Base-by-base conservation (phyloP, 1,140 invertebrate species). In the Sipha flava region DNA sequence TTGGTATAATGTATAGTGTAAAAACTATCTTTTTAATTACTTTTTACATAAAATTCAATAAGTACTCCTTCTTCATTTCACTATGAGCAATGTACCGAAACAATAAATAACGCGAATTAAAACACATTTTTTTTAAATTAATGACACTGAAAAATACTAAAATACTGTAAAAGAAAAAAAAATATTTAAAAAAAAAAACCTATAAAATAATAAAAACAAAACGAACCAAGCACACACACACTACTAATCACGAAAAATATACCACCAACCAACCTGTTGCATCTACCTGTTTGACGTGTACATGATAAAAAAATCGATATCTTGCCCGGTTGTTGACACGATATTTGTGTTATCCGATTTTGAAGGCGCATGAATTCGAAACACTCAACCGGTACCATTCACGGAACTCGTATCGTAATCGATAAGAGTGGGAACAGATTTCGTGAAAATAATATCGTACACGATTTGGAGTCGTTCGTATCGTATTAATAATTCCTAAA, bases 241-340 rank as follows among this genome's bases (percentile, higher is more conserved):
- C 14, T 12, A 45, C 21, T 47, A 70, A 70, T 66, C 62, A 66
- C 64, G 64, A 43, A 10, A 45, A 70, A 29, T 45, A 47, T 26
- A 45, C 40, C 21, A 23, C 21, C 64, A 40, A 29, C 52, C 14
- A 31, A 77, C 73, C 16, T 77, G 73, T 77, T 77, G 49, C 73
- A 77, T 54, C 73, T 59, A 77, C 52, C 37, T 16, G 34, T 77
- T 77, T 77, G 73, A 77, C 73, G 73, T 77, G 73, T 77, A 77
- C 73, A 77, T 37, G 73, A 59, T 57, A 77, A 59, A 77, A 77
- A 40, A 40, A 77, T 77, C 73, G 73, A 77, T 70, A 70, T 70
- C 37, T 66, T 66, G 12, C n/a, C n/a, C n/a, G 37, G 10, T 6
- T 40, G 16, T 40, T 26, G 40, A 2, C 23, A 23, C 66, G 43